Evolutionary conservation across 2,888 invertebrate genomes (phyloP), one percentile per base, ranked within the genome.

Genomic region (Sesamia inferens): DNA sequence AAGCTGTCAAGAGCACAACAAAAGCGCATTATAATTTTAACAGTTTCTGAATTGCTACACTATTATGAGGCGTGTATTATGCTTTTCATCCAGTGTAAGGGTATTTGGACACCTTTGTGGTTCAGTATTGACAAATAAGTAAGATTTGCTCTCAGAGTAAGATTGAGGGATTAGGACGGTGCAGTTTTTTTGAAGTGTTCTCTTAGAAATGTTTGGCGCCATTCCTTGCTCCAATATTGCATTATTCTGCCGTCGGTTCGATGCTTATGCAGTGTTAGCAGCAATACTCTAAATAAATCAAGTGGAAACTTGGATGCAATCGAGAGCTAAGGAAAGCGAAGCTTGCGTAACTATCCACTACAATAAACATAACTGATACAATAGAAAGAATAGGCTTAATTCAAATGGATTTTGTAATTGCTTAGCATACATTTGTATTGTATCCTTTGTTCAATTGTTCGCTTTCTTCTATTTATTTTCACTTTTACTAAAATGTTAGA

Each of bases 21-120:
- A 95, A 93, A 93, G 94, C 91, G 93, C 94, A 95, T 95, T 96
- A 96, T 95, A 93, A 95, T 92, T 94, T 95, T 96, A 96, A 96
- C 96, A 96, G 95, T 95, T 93, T 92, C 92, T 91, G 93, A 95
- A 96, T 96, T 94, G 95, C 92, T 93, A 84, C 87, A 90, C 92
- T 95, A 95, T 96, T 95, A 95, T 94, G 93, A 93, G 94, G 95
- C 94, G 95, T 94, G 95, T 94, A 96, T 95, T 95, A 95, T 95
- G 92, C 93, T 88, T 93, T 95, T 93, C 92, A 91, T 86, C 92
- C 90, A 94, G 92, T 93, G 94, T 95, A 92, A 93, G 92, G 94
- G 96, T 96, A 95, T 96, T 96, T 95, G 95, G 94, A 90, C 90
- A 93, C 94, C 93, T 93, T 96, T 96, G 95, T 96, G 95, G 95